These are phyloP conservation scores for Paraescarpia echinospica DNA, from an alignment of 1,140 invertebrate genomes.

Conservation along the genomic window DNA sequence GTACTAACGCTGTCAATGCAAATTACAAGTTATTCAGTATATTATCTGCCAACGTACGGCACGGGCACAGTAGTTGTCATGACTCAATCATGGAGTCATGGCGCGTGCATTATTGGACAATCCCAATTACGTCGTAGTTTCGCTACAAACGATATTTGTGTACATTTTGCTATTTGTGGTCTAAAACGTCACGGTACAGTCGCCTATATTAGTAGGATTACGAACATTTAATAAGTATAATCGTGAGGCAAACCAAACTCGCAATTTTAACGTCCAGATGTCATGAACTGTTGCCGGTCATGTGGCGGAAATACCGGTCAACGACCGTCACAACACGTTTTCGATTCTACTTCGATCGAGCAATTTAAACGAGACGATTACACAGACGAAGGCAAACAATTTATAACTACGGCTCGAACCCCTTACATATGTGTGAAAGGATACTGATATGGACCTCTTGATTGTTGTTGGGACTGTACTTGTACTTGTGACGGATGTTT, in stretches of 20 bases:
- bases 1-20: neutral
- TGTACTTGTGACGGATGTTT: slow-evolving; percentile 42
- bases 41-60: neutral
- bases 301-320: slow-evolving; percentile 3
- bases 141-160: neutral
- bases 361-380: neutral
- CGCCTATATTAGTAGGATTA: neutral
- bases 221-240: neutral
- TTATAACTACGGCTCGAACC: neutral
- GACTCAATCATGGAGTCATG: neutral
- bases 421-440: neutral
- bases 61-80: neutral
- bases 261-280: neutral
- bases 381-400: neutral
- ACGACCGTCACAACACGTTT: neutral
- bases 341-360: neutral
- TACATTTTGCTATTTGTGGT: neutral
- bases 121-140: slow-evolving; percentile 5
- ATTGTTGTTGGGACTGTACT: slow-evolving; percentile 38
- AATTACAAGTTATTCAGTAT: neutral
- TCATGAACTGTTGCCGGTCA: neutral
- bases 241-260: neutral
- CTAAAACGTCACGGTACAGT: neutral
- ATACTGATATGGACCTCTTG: slow-evolving; percentile 23
- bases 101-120: neutral